These are phyloP conservation scores for Hephaestus fuliginosus DNA, from an alignment of 2,797 vertebrate genomes.

Conservation along the genomic window DNA sequence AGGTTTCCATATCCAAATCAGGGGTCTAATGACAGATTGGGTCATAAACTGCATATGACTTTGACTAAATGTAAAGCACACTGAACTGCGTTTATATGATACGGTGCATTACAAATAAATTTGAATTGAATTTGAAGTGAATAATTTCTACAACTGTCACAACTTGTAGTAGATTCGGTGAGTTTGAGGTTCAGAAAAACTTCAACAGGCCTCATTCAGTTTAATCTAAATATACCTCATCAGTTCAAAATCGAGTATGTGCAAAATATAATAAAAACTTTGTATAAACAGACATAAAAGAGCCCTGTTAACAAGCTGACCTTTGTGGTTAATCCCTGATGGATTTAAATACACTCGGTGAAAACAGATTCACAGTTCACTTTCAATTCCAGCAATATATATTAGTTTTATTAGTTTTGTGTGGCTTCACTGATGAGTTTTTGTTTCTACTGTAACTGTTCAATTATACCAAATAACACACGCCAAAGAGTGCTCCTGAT, in stretches of 20 bases:
- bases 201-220: background rate
- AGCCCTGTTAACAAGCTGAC: background rate
- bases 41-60: too few species aligned
- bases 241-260: background rate
- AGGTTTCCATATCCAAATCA: too few species aligned
- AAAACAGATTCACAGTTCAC: conserved; percentile 12
- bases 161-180: background rate
- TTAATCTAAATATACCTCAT: background rate
- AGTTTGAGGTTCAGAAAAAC: background rate
- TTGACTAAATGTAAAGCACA: too few species aligned
- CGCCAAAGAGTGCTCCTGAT: background rate
- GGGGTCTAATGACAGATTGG: too few species aligned
- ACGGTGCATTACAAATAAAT: too few species aligned
- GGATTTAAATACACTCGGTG: background rate
- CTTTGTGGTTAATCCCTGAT: background rate
- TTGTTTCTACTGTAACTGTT: background rate
- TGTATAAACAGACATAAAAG: background rate
- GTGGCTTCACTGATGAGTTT: background rate
- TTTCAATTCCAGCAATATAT: background rate
- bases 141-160: background rate
- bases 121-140: too few species aligned
- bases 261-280: background rate
- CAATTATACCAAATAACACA: background rate
- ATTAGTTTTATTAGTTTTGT: conserved; percentile 2
- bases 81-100: too few species aligned